Percentiles rank a stretch among this genome's conserved stretches.
These are phyloP conservation scores for Paedocypris micromegethes DNA, from an alignment of 2,797 vertebrate genomes.

Conservation along the genomic window DNA sequence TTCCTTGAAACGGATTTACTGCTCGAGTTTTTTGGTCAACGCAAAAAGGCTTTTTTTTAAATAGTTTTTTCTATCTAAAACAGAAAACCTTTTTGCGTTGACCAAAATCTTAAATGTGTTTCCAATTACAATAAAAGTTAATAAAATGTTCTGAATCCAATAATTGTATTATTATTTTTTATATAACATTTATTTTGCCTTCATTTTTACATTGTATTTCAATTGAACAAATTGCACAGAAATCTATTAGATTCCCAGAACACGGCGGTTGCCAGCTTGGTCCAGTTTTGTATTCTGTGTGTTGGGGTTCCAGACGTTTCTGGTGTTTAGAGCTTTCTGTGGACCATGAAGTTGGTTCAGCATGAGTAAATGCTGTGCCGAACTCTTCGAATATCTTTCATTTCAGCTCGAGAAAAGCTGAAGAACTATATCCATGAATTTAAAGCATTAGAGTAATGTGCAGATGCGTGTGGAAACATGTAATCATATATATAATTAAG, in stretches of 20 bases:
- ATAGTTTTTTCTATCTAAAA: too few species aligned
- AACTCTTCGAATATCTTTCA: constrained; percentile 7
- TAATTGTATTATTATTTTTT: too few species aligned
- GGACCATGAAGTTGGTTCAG: neutral
- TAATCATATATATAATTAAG: neutral
- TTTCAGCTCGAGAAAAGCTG: constrained; percentile 11
- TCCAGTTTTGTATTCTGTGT: constrained; percentile 13
- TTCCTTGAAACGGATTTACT: too few species aligned
- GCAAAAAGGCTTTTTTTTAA: too few species aligned
- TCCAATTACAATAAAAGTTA: too few species aligned
- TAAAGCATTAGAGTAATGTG: too few species aligned
- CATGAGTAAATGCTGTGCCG: constrained; percentile 1
- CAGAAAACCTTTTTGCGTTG: too few species aligned
- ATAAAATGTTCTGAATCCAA: too few species aligned
- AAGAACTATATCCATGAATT: neutral
- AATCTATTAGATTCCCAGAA: constrained; percentile 16
- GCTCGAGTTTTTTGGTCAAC: too few species aligned
- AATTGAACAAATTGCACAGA: constrained; percentile 33
- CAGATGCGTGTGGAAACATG: neutral
- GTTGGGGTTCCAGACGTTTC: constrained; percentile 12
- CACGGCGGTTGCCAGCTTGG: constrained; percentile 17
- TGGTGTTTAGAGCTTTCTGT: constrained; percentile 1
- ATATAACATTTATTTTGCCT: too few species aligned
- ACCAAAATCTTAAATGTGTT: too few species aligned
- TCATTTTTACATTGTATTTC: too few species aligned